Evolutionary conservation across 1,140 invertebrate genomes (phyloP).

Genomic region (Grapholita molesta): DNA sequence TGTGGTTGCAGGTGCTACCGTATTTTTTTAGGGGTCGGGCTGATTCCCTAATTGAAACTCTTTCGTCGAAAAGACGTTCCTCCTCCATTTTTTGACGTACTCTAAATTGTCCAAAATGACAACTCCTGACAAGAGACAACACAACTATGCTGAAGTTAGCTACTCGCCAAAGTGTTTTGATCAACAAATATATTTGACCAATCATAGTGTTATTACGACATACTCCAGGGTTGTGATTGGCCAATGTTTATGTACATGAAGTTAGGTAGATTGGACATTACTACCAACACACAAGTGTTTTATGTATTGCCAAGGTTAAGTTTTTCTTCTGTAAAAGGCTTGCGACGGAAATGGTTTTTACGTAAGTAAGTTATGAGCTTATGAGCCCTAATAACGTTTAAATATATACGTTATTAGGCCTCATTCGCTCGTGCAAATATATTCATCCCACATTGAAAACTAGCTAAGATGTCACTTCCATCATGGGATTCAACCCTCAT

Average conservation of each 20-base stretch:
- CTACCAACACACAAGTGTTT: neutral
- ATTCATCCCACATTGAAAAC: no score
- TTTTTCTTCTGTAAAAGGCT: neutral
- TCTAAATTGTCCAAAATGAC: constrained; percentile 43
- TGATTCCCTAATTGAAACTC: constrained; percentile 89
- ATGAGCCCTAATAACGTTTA: no score
- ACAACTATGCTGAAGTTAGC: constrained; percentile 37
- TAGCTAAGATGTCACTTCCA: no score
- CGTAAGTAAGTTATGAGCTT: no score
- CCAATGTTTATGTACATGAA: neutral
- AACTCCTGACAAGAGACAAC: constrained; percentile 18
- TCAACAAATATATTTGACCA: constrained; percentile 3
- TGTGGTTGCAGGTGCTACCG: constrained; percentile 89
- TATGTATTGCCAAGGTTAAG: neutral
- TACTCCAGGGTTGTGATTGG: neutral
- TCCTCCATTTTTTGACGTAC: constrained; percentile 80
- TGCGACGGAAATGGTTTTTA: no score
- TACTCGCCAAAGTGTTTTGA: neutral
- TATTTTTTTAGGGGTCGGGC: constrained; percentile 92
- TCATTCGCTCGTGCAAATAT: no score
- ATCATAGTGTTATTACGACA: neutral
- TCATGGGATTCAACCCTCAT: no score
- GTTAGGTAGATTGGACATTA: neutral
- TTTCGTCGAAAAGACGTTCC: constrained; percentile 89
- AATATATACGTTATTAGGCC: no score